Base-by-base conservation (phyloP, 2,888 invertebrate genomes). In the Xestia c-nigrum region DNA sequence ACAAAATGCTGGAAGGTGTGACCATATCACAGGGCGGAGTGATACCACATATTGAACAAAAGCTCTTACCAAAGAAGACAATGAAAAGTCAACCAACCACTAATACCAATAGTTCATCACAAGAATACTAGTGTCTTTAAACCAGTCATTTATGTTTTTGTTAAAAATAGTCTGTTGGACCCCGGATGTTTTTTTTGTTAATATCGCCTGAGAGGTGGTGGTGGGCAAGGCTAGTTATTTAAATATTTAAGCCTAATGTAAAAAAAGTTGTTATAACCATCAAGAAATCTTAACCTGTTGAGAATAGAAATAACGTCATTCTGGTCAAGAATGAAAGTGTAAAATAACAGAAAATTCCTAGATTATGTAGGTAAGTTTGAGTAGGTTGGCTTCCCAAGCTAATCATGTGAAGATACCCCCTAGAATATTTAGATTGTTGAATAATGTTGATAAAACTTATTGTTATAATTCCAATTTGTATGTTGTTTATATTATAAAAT, bases 1-100 rank as follows among this genome's bases (percentile, higher is more conserved):
- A 98, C 93, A 98, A 97, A 92, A 95, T 99, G 71, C 93, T 99
- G 9, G 97, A 97, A 0, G 98, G 98, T 63, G 98, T 98, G 3
- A 98, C 98, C 31, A 98, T 99, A 91, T 98, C 98, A 43, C 98
- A 98, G 94, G 98, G 98, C 80, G 99, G 98, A 88, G 98, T 99
- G 0, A 92, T 99, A 90, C 98, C 98, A 0, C 98, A 98, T 90
- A 98, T 98, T 86, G 98, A 98, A 89, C 97, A 98, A 5, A 97
- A 98, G 24, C 95, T 98, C 3, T 91, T 98, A 80, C 98, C 98
- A 0, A 98, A 98, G 94, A 98, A 98, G 89, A 97, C 97, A 0
- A 87, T 83, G 72, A 83, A 89, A 63, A 76, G 47, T 59, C 78
- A 83, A 12, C 64, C 82, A 50, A 14, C 50, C 21, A 61, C 52